A percentile compares a stretch with the other conserved stretches of the same genome.
Evolutionary conservation across 2,888 invertebrate genomes (phyloP).

Genomic region (Hydriomena furcata): DNA sequence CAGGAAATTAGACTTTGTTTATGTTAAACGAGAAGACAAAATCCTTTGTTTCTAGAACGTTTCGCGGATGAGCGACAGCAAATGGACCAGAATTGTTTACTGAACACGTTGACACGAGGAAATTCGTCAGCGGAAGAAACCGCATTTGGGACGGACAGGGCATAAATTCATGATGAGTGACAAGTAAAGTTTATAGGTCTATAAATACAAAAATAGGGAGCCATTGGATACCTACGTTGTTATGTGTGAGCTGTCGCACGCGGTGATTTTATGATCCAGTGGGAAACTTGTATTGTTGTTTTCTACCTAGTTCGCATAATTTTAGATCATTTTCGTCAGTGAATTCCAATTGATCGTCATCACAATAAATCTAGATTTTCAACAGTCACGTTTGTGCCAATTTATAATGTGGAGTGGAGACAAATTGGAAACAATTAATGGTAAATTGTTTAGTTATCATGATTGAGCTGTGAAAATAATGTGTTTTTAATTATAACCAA

Average conservation of each 20-base stretch:
- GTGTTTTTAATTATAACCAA: too few species aligned
- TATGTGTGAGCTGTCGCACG: slow-evolving; percentile 73
- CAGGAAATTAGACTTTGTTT: slow-evolving; percentile 80
- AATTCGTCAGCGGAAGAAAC: slow-evolving; percentile 79
- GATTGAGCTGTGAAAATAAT: background rate
- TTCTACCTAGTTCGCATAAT: slow-evolving; percentile 25
- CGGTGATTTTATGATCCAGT: slow-evolving; percentile 60
- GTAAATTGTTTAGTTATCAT: background rate
- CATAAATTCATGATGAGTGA: slow-evolving; percentile 79
- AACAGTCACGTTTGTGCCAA: background rate
- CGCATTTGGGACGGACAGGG: slow-evolving; percentile 73
- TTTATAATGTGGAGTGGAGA: background rate
- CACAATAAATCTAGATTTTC: background rate
- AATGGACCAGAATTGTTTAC: slow-evolving; percentile 65
- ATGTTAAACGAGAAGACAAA: slow-evolving; percentile 71
- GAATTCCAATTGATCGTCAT: slow-evolving; percentile 1
- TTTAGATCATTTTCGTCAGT: slow-evolving; percentile 20
- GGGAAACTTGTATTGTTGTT: slow-evolving; percentile 31
- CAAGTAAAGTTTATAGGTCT: slow-evolving; percentile 79
- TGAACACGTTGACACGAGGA: slow-evolving; percentile 75
- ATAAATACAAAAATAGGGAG: slow-evolving; percentile 78
- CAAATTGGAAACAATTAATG: too few species aligned
- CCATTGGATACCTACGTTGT: slow-evolving; percentile 68
- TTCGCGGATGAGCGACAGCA: slow-evolving; percentile 66
- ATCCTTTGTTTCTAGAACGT: slow-evolving; percentile 65